Conservation (phyloP, 1,140 invertebrate genomes). For the Eupristina koningsbergeri region DNA sequence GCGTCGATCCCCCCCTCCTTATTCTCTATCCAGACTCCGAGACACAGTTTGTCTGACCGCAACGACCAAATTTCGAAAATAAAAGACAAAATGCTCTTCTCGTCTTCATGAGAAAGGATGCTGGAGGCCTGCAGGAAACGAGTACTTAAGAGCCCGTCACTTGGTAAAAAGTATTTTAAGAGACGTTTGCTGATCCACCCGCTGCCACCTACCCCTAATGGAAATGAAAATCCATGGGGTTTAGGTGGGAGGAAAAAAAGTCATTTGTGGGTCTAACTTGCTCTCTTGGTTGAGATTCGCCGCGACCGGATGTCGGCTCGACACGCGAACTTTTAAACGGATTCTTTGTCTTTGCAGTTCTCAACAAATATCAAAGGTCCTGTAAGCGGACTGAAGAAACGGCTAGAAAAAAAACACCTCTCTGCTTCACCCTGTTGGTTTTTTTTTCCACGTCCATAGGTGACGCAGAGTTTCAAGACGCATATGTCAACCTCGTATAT, state of each 20-base stretch:
- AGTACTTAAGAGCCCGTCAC: conserved; percentile 57
- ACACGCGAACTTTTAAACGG: not conserved
- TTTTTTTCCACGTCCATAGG: no score
- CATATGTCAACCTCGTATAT: no score
- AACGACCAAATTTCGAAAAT: conserved; percentile 71
- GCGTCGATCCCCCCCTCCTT: no score
- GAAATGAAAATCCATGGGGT: conserved; percentile 63
- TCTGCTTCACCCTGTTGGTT: no score
- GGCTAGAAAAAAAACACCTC: no score
- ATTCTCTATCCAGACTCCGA: not conserved
- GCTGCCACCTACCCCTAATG: conserved; percentile 43
- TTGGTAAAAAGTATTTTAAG: conserved; percentile 63
- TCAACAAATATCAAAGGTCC: no score
- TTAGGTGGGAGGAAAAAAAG: not conserved
- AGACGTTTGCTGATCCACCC: conserved; percentile 43
- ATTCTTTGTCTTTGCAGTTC: no score
- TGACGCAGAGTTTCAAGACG: no score
- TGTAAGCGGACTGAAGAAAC: no score
- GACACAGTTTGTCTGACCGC: conserved; percentile 61
- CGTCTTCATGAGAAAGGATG: conserved; percentile 55
- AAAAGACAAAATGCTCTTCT: conserved; percentile 52
- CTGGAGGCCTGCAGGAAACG: conserved; percentile 60
- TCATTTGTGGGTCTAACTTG: conserved; percentile 26
- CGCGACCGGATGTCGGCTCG: conserved; percentile 24
- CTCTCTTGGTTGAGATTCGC: not conserved